Percentiles rank a stretch among this genome's conserved stretches.
phyloP scores from a whole-genome alignment of 2,888 invertebrate genomes.

The Spodoptera exigua region DNA sequence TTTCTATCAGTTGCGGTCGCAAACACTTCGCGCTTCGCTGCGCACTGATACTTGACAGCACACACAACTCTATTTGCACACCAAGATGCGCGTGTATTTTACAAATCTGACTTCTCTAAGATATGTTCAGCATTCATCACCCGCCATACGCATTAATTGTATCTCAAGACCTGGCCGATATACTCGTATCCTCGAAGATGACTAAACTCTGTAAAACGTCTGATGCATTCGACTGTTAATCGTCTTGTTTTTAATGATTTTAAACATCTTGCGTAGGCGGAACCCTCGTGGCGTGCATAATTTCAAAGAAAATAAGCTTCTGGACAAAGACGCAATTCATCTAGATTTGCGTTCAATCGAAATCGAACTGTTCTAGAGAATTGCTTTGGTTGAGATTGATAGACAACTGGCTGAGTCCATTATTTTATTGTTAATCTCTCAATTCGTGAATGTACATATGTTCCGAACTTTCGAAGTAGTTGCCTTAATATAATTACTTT shows the following conservation, averaged over 20 bases:
- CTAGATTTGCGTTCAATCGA: slow-evolving; percentile 3
- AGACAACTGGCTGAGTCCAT: not conserved
- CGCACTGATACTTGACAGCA: slow-evolving; percentile 62
- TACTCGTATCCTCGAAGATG: slow-evolving; percentile 21
- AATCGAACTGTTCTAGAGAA: not conserved
- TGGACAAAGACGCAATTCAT: slow-evolving; percentile 24
- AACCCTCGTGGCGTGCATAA: slow-evolving; percentile 53
- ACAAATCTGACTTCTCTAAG: slow-evolving; percentile 34
- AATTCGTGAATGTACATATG: not conserved
- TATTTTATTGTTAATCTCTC: not conserved
- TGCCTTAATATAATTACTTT: slow-evolving; percentile 2
- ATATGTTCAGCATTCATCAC: slow-evolving; percentile 21
- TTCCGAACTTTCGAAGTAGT: not conserved
- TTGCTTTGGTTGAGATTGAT: slow-evolving; percentile 4
- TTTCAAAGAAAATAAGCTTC: slow-evolving; percentile 27
- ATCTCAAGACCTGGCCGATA: slow-evolving; percentile 1
- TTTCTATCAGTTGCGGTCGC: slow-evolving; percentile 88
- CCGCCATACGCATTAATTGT: slow-evolving; percentile 1
- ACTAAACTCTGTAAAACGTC: slow-evolving; percentile 19
- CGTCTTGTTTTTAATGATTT: slow-evolving; percentile 40
- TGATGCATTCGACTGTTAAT: slow-evolving; percentile 27
- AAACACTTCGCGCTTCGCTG: slow-evolving; percentile 83
- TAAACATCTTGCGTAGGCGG: slow-evolving; percentile 40
- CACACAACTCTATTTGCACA: slow-evolving; percentile 66
- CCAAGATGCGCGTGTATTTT: slow-evolving; percentile 43